Evolutionary conservation across 2,113 vertebrate species (phyloP).

Genomic region (Lonchura striata): DNA sequence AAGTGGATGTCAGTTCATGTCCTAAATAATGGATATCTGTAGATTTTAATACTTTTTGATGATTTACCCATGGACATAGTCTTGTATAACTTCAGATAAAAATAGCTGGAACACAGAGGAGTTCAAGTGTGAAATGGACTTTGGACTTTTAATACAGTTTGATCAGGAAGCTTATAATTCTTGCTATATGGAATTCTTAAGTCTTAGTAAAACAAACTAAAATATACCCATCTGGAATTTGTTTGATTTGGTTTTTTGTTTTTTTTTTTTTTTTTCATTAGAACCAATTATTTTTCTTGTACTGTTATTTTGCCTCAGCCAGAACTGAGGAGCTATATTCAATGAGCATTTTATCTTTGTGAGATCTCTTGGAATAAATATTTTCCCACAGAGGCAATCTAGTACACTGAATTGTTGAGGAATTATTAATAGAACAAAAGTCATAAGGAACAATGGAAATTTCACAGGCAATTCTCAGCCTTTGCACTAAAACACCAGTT

Average conservation of each 20-base stretch:
- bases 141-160: not conserved
- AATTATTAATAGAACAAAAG: not conserved
- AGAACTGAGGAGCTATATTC: not conserved
- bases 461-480: not conserved
- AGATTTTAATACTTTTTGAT: not conserved
- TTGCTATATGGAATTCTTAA: not conserved
- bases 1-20: not conserved
- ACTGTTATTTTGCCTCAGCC: not conserved
- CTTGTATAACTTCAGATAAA: not conserved
- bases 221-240: not conserved
- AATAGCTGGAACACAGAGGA: not conserved
- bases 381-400: not conserved
- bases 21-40: not conserved
- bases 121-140: not conserved
- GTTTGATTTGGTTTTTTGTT: constrained; percentile 4
- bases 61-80: not conserved
- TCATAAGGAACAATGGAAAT: not conserved
- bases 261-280: constrained; percentile 34
- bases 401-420: not conserved
- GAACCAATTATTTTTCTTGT: constrained; percentile 28
- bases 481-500: not conserved
- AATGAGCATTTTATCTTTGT: not conserved
- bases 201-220: not conserved
- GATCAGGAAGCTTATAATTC: not conserved
- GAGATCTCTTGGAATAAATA: not conserved